Conservation (phyloP, 2,113 vertebrate species). For the Delphinus delphis region DNA sequence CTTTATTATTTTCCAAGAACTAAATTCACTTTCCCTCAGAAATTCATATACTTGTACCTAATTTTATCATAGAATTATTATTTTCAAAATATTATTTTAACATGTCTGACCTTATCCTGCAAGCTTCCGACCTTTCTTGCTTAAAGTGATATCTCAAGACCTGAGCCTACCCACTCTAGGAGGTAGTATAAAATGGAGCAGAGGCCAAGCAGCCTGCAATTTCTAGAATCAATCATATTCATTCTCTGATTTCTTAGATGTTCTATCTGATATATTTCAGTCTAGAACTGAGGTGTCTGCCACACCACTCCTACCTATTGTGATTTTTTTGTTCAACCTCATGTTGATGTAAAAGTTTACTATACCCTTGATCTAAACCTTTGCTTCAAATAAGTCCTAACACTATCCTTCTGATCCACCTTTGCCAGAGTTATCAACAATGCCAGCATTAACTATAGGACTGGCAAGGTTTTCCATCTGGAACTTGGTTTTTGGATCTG, state of each 20-base stretch:
- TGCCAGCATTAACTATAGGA: not conserved
- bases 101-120: not conserved
- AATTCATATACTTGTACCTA: not conserved
- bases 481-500: not conserved
- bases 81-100: conserved; percentile 42
- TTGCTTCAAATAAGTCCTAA: not conserved
- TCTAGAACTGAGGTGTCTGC: not conserved
- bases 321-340: not conserved
- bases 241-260: not conserved
- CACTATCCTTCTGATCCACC: not conserved
- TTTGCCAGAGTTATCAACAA: not conserved
- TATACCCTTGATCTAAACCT: not conserved
- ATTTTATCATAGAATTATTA: not conserved
- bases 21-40: conserved; percentile 17
- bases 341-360: not conserved
- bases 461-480: not conserved
- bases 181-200: not conserved
- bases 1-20: conserved; percentile 45
- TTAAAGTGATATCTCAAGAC: not conserved
- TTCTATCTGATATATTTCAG: not conserved
- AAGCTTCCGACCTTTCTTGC: not conserved
- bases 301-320: not conserved
- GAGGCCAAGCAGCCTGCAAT: not conserved
- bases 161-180: not conserved
- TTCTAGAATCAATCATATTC: not conserved